These are phyloP conservation scores for Leptestheria dahalacensis DNA, from an alignment of 1,140 invertebrate genomes.

Conservation along the genomic window DNA sequence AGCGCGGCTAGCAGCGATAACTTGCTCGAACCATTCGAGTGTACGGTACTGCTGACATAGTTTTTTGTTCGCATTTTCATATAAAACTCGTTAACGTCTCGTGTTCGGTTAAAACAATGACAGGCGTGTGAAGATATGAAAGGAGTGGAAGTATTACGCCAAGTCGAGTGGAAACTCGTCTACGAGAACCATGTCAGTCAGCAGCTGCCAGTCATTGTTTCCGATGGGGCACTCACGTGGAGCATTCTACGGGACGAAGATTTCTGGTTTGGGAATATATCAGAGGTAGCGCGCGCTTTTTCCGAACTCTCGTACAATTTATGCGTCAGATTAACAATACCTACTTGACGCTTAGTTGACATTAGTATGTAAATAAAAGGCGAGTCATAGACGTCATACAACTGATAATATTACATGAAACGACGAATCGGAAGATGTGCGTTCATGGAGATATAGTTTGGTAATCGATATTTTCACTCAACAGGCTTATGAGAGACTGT, in stretches of 20 bases:
- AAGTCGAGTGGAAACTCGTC: not conserved
- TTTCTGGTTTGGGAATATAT: conserved; percentile 4
- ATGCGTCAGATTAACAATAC: not conserved
- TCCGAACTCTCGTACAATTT: not conserved
- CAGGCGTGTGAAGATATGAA: conserved; percentile 13
- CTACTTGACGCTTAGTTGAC: too few species aligned
- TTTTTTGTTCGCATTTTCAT: not conserved
- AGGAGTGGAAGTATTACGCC: not conserved
- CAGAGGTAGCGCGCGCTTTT: conserved; percentile 10
- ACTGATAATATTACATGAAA: too few species aligned
- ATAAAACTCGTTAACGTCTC: too few species aligned
- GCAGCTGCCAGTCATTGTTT: conserved; percentile 5
- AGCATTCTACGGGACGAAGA: not conserved
- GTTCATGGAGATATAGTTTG: not conserved
- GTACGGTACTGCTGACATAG: not conserved
- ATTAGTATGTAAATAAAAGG: too few species aligned
- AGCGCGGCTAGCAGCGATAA: not conserved
- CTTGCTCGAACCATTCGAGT: not conserved
- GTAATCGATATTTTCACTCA: not conserved
- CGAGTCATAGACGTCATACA: too few species aligned
- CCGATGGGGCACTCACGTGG: conserved; percentile 6
- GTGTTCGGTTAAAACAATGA: too few species aligned
- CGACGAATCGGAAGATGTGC: too few species aligned
- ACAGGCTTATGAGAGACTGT: not conserved
- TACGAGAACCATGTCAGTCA: not conserved